These are phyloP conservation scores for Lottia gigantea DNA, from an alignment of 2,888 invertebrate genomes.

Conservation along the genomic window DNA sequence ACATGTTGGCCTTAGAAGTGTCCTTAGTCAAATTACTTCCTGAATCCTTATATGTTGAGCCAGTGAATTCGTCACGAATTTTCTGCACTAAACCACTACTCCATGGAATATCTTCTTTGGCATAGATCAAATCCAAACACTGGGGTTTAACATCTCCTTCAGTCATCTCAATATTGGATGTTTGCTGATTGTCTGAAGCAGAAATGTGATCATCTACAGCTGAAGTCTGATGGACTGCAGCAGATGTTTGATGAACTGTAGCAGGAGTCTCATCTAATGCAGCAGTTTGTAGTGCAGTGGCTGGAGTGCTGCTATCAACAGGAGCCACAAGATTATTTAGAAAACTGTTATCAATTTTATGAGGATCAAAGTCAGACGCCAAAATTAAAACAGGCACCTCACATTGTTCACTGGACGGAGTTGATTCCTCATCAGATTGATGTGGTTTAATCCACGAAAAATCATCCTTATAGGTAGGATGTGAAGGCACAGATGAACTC, in stretches of 20 bases:
- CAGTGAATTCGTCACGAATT: constrained; percentile 70
- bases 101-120: constrained; percentile 76
- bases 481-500: constrained; percentile 13
- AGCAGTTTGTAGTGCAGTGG: too few species aligned
- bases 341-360: too few species aligned
- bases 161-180: background rate
- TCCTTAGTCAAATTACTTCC: too few species aligned
- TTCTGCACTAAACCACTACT: constrained; percentile 78
- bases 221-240: background rate
- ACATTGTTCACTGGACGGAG: background rate
- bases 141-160: background rate
- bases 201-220: background rate
- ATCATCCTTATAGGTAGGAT: constrained; percentile 27
- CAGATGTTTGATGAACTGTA: too few species aligned
- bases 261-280: too few species aligned
- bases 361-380: background rate
- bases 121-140: constrained; percentile 64
- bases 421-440: constrained; percentile 2
- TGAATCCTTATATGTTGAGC: background rate
- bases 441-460: constrained; percentile 31
- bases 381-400: background rate
- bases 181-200: constrained; percentile 4
- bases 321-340: too few species aligned
- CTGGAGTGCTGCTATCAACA: too few species aligned
- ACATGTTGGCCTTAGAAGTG: too few species aligned